These are phyloP conservation scores for Epinephelus coioides DNA, from an alignment of 2,797 vertebrate genomes.

Conservation along the genomic window DNA sequence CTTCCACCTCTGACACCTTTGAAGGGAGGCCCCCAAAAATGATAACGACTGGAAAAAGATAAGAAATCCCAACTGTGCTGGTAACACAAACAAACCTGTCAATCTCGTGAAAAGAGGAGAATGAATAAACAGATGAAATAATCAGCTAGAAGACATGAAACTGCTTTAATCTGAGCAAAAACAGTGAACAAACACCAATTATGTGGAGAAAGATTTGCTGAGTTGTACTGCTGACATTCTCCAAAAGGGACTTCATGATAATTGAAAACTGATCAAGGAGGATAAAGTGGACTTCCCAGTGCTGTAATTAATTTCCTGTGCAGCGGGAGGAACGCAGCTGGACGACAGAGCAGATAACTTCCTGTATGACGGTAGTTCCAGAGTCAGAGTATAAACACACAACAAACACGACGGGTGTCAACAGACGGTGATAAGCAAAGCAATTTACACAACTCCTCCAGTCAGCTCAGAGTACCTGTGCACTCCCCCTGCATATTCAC, in stretches of 20 bases:
- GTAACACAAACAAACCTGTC: not conserved
- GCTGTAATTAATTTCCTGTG: conserved; percentile 27
- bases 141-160: no score
- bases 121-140: no score
- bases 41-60: not conserved
- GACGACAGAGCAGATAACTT: not conserved
- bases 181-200: no score
- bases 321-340: not conserved
- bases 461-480: not conserved
- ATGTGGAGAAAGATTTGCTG: no score
- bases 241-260: not conserved
- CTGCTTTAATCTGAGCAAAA: no score
- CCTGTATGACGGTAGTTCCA: not conserved
- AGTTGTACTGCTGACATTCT: not conserved
- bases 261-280: not conserved
- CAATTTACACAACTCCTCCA: conserved; percentile 1
- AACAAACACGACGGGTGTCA: not conserved
- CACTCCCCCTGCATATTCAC: not conserved
- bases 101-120: not conserved
- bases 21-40: not conserved
- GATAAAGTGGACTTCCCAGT: not conserved
- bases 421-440: conserved; percentile 27
- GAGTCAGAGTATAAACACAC: not conserved
- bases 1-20: no score
- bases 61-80: not conserved